Evolutionary conservation across 1,140 invertebrate species (phyloP).

Genomic region (Sitodiplosis mosellana): DNA sequence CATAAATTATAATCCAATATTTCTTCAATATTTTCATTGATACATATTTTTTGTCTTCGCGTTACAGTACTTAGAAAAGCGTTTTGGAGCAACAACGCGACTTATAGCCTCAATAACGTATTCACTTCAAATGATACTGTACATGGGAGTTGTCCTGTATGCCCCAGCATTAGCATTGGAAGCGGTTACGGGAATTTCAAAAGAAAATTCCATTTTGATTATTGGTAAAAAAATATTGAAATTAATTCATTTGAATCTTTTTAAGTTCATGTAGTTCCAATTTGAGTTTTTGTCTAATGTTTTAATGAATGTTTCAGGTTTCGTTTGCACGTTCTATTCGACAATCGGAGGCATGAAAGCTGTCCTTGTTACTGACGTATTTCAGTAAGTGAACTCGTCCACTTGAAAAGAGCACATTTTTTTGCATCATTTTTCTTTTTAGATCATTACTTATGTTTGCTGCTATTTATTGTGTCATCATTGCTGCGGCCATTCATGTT

Average conservation of each 20-base stretch:
- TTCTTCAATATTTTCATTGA: not conserved
- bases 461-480: slow-evolving; percentile 53
- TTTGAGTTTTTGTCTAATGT: not conserved
- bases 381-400: slow-evolving; percentile 28
- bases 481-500: slow-evolving; percentile 40
- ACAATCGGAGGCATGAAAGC: slow-evolving; percentile 78
- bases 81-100: slow-evolving; percentile 52
- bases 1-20: not conserved
- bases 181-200: slow-evolving; percentile 61
- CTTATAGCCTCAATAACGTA: slow-evolving; percentile 56
- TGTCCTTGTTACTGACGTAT: slow-evolving; percentile 71
- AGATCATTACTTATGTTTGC: slow-evolving; percentile 53
- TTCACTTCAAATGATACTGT: slow-evolving; percentile 67
- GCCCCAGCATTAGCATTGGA: slow-evolving; percentile 79
- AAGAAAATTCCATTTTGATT: slow-evolving; percentile 53
- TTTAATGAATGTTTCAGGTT: slow-evolving; percentile 11
- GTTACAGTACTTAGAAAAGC: slow-evolving; percentile 54
- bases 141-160: slow-evolving; percentile 85
- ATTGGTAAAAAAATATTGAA: slow-evolving; percentile 49
- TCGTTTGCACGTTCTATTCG: slow-evolving; percentile 72
- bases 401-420: too few relatives aligned
- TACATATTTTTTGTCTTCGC: not conserved
- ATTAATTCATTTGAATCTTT: not conserved
- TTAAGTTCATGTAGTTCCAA: not conserved
- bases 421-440: too few relatives aligned